Evolutionary conservation across 2,113 vertebrate genomes (phyloP), one percentile per base, ranked within the genome.

Genomic region (Antechinus stuartii): DNA sequence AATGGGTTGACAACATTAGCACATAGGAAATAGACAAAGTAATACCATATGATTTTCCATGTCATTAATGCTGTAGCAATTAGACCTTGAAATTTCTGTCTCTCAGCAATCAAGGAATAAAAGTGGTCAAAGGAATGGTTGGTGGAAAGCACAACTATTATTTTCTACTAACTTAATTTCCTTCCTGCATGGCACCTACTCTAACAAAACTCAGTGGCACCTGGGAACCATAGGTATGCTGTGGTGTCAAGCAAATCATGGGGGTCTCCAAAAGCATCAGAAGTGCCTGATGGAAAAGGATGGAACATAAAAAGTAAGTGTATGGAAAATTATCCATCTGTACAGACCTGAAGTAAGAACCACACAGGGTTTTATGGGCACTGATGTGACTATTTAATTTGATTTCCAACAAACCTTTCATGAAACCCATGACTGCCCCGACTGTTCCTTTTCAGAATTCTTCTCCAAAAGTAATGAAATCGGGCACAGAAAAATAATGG

Each of bases 391-490:
- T 50, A 23, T 26, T 90, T 94, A 92, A 96, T 91, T 95, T 92
- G 93, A 42, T 91, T 94, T 94, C 56, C 35, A 94, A 49, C 27
- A 52, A 92, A 19, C n/a, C 24, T 49, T 96, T 92, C 55, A 56
- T 30, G 89, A 96, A 94, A 54, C 6, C 3, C 46, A 50, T 5
- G 8, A 26, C 92, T 94, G 30, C 24, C 35, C 56, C 91, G 91
- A 94, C 2, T 68, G 11, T 26, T 89, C n/a, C 47, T 25, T 90
- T 19, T 5, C 56, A 92, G 90, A 89, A 91, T 91, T 96, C 54
- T 57, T 92, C 54, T 94, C 42, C n/a, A 61, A 95, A 96, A 96
- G 91, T 54, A 96, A 90, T 49, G 76, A 95, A 89, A 93, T 68
- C 91, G 76, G 92, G 68, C 25, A 68, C 50, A 92, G 50, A 94